These are phyloP conservation scores for Andrena minutula DNA, from an alignment of 2,888 invertebrate species.

Conservation along the genomic window DNA sequence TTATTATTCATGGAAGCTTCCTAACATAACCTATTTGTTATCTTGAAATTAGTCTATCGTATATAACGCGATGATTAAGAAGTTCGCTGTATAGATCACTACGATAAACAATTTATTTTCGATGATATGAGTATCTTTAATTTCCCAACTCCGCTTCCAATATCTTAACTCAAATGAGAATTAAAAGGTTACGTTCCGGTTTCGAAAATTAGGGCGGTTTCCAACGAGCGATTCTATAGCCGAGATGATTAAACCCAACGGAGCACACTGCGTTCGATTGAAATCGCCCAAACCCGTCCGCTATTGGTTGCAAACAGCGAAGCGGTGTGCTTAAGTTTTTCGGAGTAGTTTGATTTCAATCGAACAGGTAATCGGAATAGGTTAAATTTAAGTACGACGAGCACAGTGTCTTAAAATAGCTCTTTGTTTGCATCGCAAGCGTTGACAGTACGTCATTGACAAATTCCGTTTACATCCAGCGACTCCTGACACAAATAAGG, in stretches of 20 bases:
- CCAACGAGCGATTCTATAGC: conserved; percentile 1
- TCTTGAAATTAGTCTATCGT: neutral
- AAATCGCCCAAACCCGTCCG: neutral
- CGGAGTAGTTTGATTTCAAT: neutral
- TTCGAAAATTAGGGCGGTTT: conserved; percentile 17
- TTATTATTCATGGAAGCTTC: neutral
- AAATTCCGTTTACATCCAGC: neutral
- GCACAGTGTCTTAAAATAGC: neutral
- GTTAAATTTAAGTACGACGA: neutral
- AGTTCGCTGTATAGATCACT: neutral
- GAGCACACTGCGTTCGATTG: conserved; percentile 8
- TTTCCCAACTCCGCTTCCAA: neutral
- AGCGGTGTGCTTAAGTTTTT: neutral
- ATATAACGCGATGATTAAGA: neutral
- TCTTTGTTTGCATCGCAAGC: neutral
- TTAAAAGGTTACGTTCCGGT: neutral
- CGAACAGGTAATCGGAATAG: neutral
- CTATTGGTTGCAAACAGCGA: conserved; percentile 20
- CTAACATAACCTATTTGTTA: conserved; percentile 17
- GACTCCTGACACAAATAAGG: neutral
- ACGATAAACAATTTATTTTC: neutral
- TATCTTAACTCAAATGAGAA: neutral
- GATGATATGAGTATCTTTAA: neutral
- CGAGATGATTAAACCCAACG: neutral
- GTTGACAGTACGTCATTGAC: neutral